A percentile compares a stretch with the other conserved stretches of the same genome.
Conservation (phyloP, 2,113 vertebrate species). For the Zosterops lateralis region DNA sequence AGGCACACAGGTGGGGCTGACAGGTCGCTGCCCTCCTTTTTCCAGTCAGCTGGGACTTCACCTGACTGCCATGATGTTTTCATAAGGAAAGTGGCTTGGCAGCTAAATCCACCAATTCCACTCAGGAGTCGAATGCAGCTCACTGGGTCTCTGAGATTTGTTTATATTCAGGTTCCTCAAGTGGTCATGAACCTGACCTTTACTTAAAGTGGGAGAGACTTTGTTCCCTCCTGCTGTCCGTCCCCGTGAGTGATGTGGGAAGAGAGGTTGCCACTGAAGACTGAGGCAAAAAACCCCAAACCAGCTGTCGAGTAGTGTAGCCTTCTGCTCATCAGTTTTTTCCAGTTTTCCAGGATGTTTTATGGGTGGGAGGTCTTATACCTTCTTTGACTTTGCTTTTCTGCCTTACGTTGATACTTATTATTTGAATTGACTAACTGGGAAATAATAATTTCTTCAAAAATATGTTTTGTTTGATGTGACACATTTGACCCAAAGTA, state of each 20-base stretch:
- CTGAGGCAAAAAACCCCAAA: background rate
- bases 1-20: background rate
- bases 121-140: background rate
- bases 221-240: background rate
- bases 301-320: fast-evolving
- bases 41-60: background rate
- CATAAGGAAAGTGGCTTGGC: background rate
- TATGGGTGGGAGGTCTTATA: background rate
- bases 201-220: background rate
- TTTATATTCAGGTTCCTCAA: background rate
- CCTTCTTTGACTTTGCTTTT: background rate
- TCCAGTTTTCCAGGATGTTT: background rate
- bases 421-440: background rate
- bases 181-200: background rate
- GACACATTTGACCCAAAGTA: background rate
- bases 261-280: background rate
- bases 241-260: background rate
- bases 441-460: background rate
- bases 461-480: background rate
- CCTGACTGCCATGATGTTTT: background rate
- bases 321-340: background rate
- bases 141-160: background rate
- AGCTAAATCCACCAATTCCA: fast-evolving
- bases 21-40: background rate
- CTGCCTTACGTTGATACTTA: background rate